Evolutionary conservation across 2,888 invertebrate species (phyloP), one percentile per base, ranked within the genome.

Genomic region (Dione juno): DNA sequence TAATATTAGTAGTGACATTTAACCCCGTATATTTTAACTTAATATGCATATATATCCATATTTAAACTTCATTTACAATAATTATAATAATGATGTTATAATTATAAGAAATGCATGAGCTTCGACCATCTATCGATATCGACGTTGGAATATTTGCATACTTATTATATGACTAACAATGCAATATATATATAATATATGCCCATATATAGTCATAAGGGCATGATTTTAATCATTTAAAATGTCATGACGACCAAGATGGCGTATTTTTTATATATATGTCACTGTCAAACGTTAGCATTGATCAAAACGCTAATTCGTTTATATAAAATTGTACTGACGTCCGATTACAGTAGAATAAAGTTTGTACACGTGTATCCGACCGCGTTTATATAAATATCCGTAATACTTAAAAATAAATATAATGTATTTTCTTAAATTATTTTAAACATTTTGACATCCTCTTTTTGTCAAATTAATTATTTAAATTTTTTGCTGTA

Each of bases 91-190:
- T 79, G 82, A 83, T 81, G 81, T 78, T 83, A 82, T 84, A 77
- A 80, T 76, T 80, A 77, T 84, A 80, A 84, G 80, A 83, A 82
- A 83, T 83, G 84, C 84, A 87, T 85, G 88, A 90, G 90, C 89
- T 92, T 90, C 81, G 81, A 85, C 75, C 82, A 79, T 74, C 73
- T 66, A 72, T 72, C 71, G 68, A 74, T 69, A 53, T 74, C 72
- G 70, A 72, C n/a, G 14, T 43, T 43, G n/a, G 59, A 59, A 59
- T 59, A 59, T 28, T 61, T 61, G 45, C 45, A 61, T 61, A 43
- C 45, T 61, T 61, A 61, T 45, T 43, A 45, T 61, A 35, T 61
- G 43, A 61, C 61, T 61, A 35, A 61, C 61, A 45, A 59, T 59
- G 61, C 61, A 45, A 61, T 45, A 57, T 40, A 19, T 28, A 28